phyloP scores from a whole-genome alignment of 2,113 vertebrate genomes.

The Monarcha castaneiventris region DNA sequence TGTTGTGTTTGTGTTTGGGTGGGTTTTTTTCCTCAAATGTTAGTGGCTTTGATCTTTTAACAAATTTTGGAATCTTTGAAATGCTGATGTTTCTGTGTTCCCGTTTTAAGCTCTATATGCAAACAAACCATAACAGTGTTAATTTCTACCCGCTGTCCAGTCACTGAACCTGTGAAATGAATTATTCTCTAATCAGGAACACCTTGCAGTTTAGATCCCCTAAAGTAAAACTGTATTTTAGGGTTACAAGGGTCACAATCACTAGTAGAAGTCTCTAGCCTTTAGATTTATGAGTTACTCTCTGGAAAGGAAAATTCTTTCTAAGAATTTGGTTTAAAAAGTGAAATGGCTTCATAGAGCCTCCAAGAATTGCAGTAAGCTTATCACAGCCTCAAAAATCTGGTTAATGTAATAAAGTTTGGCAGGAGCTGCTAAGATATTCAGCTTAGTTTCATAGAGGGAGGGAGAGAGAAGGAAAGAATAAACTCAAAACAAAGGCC shows the following conservation, averaged over 20 bases:
- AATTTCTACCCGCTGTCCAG: not conserved
- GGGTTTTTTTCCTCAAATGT: not conserved
- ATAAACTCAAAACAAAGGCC: not conserved
- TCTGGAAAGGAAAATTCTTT: not conserved
- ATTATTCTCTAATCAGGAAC: not conserved
- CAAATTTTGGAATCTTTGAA: not conserved
- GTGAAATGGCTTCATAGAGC: not conserved
- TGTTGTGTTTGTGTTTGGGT: not conserved
- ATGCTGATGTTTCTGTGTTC: not conserved
- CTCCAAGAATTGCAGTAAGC: not conserved
- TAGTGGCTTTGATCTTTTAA: not conserved
- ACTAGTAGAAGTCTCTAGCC: not conserved
- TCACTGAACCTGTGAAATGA: not conserved
- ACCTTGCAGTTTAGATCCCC: not conserved
- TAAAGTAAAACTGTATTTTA: not conserved
- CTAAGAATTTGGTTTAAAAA: not conserved
- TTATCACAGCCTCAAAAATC: not conserved
- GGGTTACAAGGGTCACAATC: not conserved
- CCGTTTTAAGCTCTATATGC: not conserved
- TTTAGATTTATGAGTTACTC: not conserved
- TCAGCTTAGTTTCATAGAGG: not conserved
- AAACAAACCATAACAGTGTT: not conserved
- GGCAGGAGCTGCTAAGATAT: not conserved
- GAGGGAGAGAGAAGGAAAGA: not conserved
- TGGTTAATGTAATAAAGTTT: not conserved